A percentile compares a stretch with the other conserved stretches of the same genome.
phyloP scores from a whole-genome alignment of 2,113 vertebrate species.

The Piaya cayana region DNA sequence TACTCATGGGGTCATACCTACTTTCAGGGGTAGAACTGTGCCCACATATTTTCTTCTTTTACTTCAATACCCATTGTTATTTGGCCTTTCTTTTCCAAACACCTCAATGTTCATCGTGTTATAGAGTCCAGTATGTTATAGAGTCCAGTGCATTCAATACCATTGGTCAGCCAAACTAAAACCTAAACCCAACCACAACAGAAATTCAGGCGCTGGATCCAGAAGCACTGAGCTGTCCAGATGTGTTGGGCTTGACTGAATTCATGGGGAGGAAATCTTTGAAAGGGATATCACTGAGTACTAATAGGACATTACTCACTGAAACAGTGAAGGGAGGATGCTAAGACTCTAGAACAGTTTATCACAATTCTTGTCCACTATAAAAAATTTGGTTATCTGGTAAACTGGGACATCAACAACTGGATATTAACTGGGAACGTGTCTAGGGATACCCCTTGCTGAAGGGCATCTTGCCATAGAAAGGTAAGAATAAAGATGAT shows the following conservation, averaged over 20 bases:
- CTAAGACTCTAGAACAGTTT: not conserved
- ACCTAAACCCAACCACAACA: not conserved
- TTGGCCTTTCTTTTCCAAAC: not conserved
- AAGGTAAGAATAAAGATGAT: not conserved
- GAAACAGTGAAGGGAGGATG: not conserved
- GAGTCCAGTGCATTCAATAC: too few relatives aligned
- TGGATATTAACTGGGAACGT: not conserved
- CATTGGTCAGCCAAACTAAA: not conserved
- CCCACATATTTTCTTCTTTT: not conserved
- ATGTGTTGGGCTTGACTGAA: not conserved
- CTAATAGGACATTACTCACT: rapidly evolving
- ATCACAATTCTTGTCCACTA: not conserved
- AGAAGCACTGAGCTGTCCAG: not conserved
- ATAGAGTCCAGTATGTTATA: not conserved
- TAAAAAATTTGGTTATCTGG: not conserved
- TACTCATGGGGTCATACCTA: not conserved
- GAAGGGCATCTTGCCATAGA: not conserved
- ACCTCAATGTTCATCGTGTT: not conserved
- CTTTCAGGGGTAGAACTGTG: not conserved
- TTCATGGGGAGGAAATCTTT: not conserved
- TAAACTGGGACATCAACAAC: not conserved
- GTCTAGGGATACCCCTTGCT: not conserved
- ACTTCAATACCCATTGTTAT: not conserved
- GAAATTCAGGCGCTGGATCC: not conserved
- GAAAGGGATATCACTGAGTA: not conserved